A percentile compares a stretch with the other conserved stretches of the same genome.
Evolutionary conservation across 2,797 vertebrate genomes (phyloP).

Genomic region (Anas acuta): DNA sequence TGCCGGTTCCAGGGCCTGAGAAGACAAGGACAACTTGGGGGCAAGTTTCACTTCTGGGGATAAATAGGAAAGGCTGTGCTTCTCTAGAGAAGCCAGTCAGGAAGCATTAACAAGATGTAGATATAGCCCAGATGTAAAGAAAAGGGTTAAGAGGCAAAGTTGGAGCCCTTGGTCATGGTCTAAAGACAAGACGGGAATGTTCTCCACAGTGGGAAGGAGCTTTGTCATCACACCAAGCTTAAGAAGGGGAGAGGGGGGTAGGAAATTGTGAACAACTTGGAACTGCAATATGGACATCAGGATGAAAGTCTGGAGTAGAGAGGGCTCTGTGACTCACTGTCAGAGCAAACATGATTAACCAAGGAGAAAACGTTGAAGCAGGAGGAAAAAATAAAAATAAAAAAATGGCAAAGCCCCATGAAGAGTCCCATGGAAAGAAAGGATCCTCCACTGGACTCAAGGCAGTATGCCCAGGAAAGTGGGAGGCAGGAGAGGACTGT

Average conservation of each 20-base stretch:
- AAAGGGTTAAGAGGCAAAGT: background rate
- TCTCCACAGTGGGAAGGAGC: background rate
- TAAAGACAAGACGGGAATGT: background rate
- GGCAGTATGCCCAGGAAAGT: background rate
- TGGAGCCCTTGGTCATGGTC: background rate
- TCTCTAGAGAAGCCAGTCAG: background rate
- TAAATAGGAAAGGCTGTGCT: background rate
- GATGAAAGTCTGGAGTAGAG: background rate
- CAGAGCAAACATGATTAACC: background rate
- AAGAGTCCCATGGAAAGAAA: background rate
- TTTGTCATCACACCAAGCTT: background rate
- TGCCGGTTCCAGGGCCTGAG: background rate
- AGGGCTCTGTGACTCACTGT: background rate
- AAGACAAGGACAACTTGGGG: background rate
- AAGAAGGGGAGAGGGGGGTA: fast-evolving
- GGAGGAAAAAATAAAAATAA: background rate
- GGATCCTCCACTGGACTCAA: background rate
- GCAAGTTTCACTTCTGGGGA: background rate
- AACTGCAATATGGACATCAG: background rate
- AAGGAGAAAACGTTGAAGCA: background rate
- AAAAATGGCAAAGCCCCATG: background rate
- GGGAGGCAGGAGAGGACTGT: background rate
- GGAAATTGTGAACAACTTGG: background rate
- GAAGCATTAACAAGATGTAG: background rate
- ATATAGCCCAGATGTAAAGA: background rate